A percentile compares a stretch with the other conserved stretches of the same genome.
phyloP scores from a whole-genome alignment of 1,140 invertebrate genomes.

The Drosophila carrolli region DNA sequence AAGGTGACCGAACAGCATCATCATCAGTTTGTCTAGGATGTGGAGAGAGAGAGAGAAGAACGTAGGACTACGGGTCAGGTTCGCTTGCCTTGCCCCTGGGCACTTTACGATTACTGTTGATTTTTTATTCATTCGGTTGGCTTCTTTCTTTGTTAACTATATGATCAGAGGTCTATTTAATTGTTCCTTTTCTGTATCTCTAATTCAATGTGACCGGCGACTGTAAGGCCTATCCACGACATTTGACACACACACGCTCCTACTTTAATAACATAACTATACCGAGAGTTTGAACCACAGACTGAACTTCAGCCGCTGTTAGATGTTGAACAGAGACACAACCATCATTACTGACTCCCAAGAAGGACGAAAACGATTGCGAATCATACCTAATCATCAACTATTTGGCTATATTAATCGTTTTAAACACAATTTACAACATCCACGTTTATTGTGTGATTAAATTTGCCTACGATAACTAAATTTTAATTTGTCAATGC shows the following conservation, averaged over 20 bases:
- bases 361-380: slow-evolving; percentile 33
- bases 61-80: neutral
- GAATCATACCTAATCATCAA: slow-evolving; percentile 8
- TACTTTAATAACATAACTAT: slow-evolving; percentile 32
- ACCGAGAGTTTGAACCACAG: slow-evolving; percentile 21
- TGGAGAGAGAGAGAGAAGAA: neutral
- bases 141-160: slow-evolving; percentile 26
- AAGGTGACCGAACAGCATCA: slow-evolving; percentile 55
- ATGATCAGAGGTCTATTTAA: slow-evolving; percentile 17
- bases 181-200: slow-evolving; percentile 34
- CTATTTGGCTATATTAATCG: slow-evolving; percentile 1
- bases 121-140: slow-evolving; percentile 34
- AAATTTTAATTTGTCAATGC: slow-evolving; percentile 48
- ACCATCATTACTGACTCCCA: neutral
- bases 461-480: slow-evolving; percentile 37
- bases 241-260: slow-evolving; percentile 28
- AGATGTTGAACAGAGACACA: slow-evolving; percentile 23
- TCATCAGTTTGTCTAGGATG: slow-evolving; percentile 19
- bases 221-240: slow-evolving; percentile 15
- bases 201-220: slow-evolving; percentile 18
- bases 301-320: slow-evolving; percentile 60
- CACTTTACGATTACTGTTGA: slow-evolving; percentile 33
- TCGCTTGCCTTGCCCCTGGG: slow-evolving; percentile 13
- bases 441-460: slow-evolving; percentile 20
- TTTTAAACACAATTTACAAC: neutral